Percentiles rank a stretch among this genome's conserved stretches.
These are phyloP conservation scores for Myotis davidii DNA, from an alignment of 2,113 vertebrate genomes.

Conservation along the genomic window DNA sequence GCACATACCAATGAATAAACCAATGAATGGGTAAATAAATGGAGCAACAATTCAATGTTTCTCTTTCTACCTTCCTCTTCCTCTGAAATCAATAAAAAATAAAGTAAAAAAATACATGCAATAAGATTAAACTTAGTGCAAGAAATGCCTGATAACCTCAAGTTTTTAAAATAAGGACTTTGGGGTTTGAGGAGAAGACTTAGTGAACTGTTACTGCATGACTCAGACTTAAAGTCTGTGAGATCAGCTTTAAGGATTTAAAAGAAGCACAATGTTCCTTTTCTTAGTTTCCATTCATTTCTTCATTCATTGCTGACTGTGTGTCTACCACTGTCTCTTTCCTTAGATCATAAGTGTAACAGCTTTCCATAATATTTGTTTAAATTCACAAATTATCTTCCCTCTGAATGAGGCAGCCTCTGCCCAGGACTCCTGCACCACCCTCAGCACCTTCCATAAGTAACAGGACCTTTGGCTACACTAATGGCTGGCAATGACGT, in stretches of 20 bases:
- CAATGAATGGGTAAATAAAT: background rate
- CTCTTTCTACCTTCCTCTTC: background rate
- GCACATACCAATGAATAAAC: background rate
- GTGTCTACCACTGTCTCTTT: background rate
- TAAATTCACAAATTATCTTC: background rate
- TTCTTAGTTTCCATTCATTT: background rate
- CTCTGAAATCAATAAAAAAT: background rate
- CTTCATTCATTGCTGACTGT: background rate
- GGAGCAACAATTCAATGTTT: background rate
- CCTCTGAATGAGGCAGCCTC: no score
- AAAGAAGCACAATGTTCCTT: background rate
- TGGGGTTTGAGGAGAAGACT: background rate
- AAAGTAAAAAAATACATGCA: no score
- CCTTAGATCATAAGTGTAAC: background rate
- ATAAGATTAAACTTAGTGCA: background rate
- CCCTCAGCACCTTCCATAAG: background rate
- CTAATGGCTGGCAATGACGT: fast-evolving
- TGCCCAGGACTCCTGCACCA: no score
- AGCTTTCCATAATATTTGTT: background rate
- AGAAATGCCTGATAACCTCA: background rate
- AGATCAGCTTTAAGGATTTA: background rate
- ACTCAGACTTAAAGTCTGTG: background rate
- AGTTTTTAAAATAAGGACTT: background rate
- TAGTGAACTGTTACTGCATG: background rate
- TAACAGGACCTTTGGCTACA: background rate